These are phyloP conservation scores for Carlito syrichta DNA, from an alignment of 2,113 vertebrate species.

Conservation along the genomic window DNA sequence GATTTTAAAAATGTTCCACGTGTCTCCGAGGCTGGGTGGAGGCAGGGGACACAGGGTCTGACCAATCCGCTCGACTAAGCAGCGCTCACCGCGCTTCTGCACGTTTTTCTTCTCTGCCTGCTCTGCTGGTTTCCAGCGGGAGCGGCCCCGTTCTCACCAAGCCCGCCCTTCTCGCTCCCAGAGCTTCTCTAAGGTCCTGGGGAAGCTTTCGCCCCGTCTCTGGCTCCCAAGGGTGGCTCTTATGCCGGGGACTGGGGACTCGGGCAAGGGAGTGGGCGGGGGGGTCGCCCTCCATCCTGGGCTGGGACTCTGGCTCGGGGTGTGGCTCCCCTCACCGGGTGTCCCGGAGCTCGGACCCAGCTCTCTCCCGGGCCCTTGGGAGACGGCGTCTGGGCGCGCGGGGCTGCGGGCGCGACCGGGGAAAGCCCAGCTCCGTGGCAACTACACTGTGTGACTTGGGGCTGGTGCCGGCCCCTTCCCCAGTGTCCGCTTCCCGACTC, in stretches of 20 bases:
- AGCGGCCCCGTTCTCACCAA: background rate
- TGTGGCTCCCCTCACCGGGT: accelerated
- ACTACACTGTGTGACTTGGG: background rate
- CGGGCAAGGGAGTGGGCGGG: background rate
- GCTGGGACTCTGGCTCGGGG: background rate
- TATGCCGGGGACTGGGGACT: background rate
- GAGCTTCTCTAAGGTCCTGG: background rate
- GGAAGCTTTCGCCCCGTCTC: background rate
- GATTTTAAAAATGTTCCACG: background rate
- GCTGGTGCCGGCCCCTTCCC: background rate
- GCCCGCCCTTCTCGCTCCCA: background rate
- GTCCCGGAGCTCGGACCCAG: accelerated
- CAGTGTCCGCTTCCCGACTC: background rate
- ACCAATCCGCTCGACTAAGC: no score
- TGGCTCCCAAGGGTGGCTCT: background rate
- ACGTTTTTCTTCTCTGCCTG: no score
- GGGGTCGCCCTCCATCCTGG: accelerated
- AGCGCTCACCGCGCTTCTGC: no score
- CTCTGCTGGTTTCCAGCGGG: background rate
- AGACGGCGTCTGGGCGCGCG: no score
- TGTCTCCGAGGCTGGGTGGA: background rate
- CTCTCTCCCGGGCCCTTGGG: accelerated
- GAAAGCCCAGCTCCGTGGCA: no score
- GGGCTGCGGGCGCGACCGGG: accelerated
- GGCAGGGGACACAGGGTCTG: no score